phyloP scores from a whole-genome alignment of 2,797 vertebrate genomes.

The Lacerta agilis region DNA sequence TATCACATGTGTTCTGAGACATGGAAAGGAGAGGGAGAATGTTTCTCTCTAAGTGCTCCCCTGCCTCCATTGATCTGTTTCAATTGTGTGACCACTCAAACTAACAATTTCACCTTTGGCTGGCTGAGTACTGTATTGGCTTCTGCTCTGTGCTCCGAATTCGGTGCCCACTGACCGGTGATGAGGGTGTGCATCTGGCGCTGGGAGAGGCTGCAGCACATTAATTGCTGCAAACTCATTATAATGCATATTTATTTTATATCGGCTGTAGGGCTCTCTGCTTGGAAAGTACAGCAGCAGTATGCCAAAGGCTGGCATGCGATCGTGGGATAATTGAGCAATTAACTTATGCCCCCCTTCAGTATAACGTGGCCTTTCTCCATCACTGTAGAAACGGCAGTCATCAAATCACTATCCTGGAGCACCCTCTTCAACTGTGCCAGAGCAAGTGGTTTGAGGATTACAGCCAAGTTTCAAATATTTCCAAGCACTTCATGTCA shows the following conservation, averaged over 20 bases:
- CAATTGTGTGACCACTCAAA: not conserved
- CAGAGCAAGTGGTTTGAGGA: slow-evolving; percentile 15
- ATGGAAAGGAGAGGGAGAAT: not conserved
- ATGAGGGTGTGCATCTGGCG: not conserved
- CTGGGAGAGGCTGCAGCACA: not conserved
- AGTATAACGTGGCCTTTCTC: slow-evolving; percentile 19
- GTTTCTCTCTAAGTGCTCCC: not conserved
- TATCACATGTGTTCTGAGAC: not conserved
- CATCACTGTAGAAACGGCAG: slow-evolving; percentile 9
- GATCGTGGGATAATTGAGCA: slow-evolving; percentile 15
- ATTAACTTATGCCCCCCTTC: slow-evolving; percentile 14
- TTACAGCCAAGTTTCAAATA: slow-evolving; percentile 27
- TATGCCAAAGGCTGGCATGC: not conserved
- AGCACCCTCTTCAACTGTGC: slow-evolving; percentile 26
- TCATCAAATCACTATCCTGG: slow-evolving; percentile 24
- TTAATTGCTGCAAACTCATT: not conserved
- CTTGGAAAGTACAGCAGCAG: slow-evolving; percentile 14
- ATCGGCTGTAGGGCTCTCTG: not conserved
- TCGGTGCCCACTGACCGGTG: not conserved
- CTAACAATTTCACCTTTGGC: not conserved
- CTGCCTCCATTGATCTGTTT: not conserved
- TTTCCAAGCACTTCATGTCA: slow-evolving; percentile 22
- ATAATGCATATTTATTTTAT: slow-evolving; percentile 22
- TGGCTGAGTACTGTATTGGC: not conserved
- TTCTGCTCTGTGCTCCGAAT: not conserved